phyloP scores from a whole-genome alignment of 2,888 invertebrate species.

The Scrobipalpa costella region DNA sequence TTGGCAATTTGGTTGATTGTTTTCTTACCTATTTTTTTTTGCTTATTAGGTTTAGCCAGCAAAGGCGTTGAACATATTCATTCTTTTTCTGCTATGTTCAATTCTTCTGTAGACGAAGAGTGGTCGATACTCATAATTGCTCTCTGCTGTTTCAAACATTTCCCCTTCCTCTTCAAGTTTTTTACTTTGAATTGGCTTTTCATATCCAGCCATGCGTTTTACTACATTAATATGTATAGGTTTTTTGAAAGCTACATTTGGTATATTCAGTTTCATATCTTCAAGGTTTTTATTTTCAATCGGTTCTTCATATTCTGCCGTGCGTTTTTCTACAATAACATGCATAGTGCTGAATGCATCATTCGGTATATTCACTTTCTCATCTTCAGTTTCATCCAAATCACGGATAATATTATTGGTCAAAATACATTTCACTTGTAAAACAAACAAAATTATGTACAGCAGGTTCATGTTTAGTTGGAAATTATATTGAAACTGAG shows the following conservation, averaged over 20 bases:
- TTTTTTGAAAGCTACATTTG: slow-evolving; percentile 18
- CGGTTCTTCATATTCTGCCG: background rate
- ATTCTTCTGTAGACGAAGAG: slow-evolving; percentile 66
- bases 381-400: slow-evolving; percentile 13
- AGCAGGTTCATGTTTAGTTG: background rate
- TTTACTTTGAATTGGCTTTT: slow-evolving; percentile 8
- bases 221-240: background rate
- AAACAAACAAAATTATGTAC: background rate
- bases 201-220: background rate
- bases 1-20: slow-evolving; percentile 24
- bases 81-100: slow-evolving; percentile 66
- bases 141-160: slow-evolving; percentile 54
- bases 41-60: slow-evolving; percentile 52
- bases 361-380: slow-evolving; percentile 24
- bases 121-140: slow-evolving; percentile 63
- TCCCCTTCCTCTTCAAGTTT: slow-evolving; percentile 35
- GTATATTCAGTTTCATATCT: slow-evolving; percentile 21
- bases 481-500: background rate
- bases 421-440: background rate
- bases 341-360: slow-evolving; percentile 3
- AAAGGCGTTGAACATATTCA: slow-evolving; percentile 71
- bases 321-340: background rate
- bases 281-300: background rate
- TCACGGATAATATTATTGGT: background rate
- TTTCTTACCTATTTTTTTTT: background rate